Conservation (phyloP, 2,113 vertebrate species). For the Polyodon spathula region DNA sequence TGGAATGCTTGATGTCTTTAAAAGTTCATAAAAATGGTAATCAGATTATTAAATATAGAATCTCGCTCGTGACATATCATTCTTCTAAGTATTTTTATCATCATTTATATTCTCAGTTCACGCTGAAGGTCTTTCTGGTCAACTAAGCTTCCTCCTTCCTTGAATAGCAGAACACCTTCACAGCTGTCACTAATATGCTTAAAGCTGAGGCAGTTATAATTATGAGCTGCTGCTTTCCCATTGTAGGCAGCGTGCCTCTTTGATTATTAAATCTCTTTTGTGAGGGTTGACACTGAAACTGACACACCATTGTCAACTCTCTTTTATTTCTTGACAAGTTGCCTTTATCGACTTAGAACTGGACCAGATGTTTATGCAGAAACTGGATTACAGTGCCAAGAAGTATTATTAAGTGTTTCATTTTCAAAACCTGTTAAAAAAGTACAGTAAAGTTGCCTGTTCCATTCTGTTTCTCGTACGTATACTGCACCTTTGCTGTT, state of each 20-base stretch:
- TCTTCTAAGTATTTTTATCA: conserved; percentile 23
- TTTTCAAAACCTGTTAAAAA: no score
- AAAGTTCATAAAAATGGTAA: conserved; percentile 19
- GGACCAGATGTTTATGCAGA: no score
- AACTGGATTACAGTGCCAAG: no score
- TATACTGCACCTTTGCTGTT: no score
- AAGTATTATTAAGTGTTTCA: no score
- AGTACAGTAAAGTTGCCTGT: no score
- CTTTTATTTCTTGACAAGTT: background rate
- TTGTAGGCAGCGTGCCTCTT: background rate
- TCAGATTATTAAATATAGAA: conserved; percentile 25
- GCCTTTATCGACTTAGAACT: background rate
- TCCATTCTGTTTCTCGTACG: no score
- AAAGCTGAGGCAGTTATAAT: conserved; percentile 1
- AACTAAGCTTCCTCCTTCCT: conserved; percentile 7
- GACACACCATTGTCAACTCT: background rate
- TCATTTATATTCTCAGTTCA: conserved; percentile 38
- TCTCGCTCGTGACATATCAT: conserved; percentile 31
- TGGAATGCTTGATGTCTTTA: conserved; percentile 6
- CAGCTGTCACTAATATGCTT: conserved; percentile 2
- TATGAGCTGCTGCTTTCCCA: background rate
- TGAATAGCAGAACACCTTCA: conserved; percentile 3
- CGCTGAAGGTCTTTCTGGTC: conserved; percentile 32
- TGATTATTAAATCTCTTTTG: background rate
- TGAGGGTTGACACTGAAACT: background rate